Conservation (phyloP, 2,113 vertebrate genomes). For the Salminus brasiliensis region DNA sequence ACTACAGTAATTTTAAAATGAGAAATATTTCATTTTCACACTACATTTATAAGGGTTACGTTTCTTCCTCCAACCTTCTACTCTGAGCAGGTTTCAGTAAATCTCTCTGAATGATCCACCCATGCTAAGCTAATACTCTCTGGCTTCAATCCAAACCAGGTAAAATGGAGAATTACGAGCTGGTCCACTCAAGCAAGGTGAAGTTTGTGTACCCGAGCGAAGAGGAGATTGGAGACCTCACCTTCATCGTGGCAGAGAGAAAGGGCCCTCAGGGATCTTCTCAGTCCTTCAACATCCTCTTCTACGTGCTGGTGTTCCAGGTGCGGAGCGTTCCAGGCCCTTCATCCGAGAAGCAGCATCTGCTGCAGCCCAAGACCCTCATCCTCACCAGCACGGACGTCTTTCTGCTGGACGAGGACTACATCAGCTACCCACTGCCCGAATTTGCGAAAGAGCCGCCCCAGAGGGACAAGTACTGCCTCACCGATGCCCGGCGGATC, state of each 20-base stretch:
- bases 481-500: constrained; percentile 88
- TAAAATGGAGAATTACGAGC: constrained; percentile 97
- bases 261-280: constrained; percentile 73
- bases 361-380: constrained; percentile 87
- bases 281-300: constrained; percentile 85
- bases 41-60: no score
- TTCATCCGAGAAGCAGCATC: constrained; percentile 53
- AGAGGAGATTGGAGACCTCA: constrained; percentile 96
- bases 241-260: constrained; percentile 90
- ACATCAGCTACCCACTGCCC: constrained; percentile 92
- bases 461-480: constrained; percentile 87
- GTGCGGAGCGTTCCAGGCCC: constrained; percentile 69
- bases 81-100: no score
- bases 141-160: constrained; percentile 72
- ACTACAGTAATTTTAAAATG: no score
- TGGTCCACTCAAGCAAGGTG: constrained; percentile 94
- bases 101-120: not conserved
- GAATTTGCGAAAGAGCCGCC: constrained; percentile 97
- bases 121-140: not conserved
- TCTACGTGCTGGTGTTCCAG: constrained; percentile 94
- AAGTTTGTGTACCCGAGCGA: constrained; percentile 97
- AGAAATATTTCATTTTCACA: no score
- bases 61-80: no score
- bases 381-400: constrained; percentile 89
- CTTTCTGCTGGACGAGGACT: constrained; percentile 94